Percentiles rank a stretch among this genome's conserved stretches.
phyloP scores from a whole-genome alignment of 2,113 vertebrate genomes.

The Fulica atra region DNA sequence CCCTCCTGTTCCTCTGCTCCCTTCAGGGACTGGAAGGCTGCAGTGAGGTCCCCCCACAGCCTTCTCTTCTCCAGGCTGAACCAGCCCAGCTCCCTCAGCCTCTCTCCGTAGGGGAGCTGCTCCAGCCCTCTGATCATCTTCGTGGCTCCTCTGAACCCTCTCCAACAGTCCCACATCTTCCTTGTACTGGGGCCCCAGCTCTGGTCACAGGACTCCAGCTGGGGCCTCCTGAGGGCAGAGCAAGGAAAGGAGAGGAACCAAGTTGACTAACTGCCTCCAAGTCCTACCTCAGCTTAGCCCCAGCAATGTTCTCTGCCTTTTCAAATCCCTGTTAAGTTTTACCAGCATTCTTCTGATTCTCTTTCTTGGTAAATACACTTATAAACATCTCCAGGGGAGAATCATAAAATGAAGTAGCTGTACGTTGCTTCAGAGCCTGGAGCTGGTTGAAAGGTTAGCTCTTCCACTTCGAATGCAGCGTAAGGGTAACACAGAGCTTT shows the following conservation, averaged over 20 bases:
- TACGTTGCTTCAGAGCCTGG: background rate
- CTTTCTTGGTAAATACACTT: background rate
- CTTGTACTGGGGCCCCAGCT: no score
- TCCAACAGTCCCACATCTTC: no score
- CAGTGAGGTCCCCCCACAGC: no score
- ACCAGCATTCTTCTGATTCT: background rate
- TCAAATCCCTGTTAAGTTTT: background rate
- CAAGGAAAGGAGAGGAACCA: background rate
- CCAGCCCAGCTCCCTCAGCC: no score
- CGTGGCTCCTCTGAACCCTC: no score
- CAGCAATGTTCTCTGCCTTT: background rate
- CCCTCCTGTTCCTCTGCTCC: no score
- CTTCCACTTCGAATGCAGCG: background rate
- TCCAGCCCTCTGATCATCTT: no score
- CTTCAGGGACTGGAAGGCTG: no score
- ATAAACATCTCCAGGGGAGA: background rate
- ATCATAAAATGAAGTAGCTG: background rate
- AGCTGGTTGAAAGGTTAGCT: background rate
- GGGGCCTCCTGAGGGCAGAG: no score
- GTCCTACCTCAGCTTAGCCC: fast-evolving
- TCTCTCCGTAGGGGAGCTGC: no score
- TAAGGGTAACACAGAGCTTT: background rate
- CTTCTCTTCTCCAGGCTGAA: no score
- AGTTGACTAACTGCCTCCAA: fast-evolving
- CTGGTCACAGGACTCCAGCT: no score